Base-by-base conservation (phyloP, 2,888 invertebrate species). In the Drosophila nigritarsus region DNA sequence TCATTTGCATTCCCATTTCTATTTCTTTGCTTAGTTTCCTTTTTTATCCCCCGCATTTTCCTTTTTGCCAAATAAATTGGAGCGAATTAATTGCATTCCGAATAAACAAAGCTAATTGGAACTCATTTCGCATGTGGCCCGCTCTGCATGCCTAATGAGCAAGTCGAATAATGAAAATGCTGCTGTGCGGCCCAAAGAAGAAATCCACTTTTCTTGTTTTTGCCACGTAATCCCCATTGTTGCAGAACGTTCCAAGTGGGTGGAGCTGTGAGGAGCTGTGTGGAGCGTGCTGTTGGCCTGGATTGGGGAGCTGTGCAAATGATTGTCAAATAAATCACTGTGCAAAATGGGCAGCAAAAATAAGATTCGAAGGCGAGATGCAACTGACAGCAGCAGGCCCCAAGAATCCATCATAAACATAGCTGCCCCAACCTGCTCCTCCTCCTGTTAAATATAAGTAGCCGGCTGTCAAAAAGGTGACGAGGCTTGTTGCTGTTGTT, bases 41-140 rank as follows among this genome's bases (percentile, higher is more conserved):
- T 20, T 29, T 11, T 18, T 11, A 32, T 32, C 0, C 40, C n/a
- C 30, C 29, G 4, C 32, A 48, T 24, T 49, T 67, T 56, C 60
- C 74, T 48, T 65, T 79, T 78, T 70, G 73, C 71, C 76, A 85
- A 73, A 86, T 87, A 87, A 87, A 87, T 87, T 87, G 78, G 87
- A 87, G 88, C 87, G 83, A 87, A 87, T 87, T 87, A 87, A 89
- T 87, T 87, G 89, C 90, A 88, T 85, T 79, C 79, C 81, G 78
- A 73, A 89, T 85, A 80, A 84, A 87, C 83, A 89, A 87, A 72
- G 73, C 87, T 87, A 87, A 89, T 87, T 87, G 86, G 89, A 87
- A 87, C 85, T 87, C 88, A 82, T 89, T 89, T 85, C 87, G 89
- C 82, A 89, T 89, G 87, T 84, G 75, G 72, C 81, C 71, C 77